A percentile compares a stretch with the other conserved stretches of the same genome.
Evolutionary conservation across 2,888 invertebrate species (phyloP).

Genomic region (Encarsia formosa): DNA sequence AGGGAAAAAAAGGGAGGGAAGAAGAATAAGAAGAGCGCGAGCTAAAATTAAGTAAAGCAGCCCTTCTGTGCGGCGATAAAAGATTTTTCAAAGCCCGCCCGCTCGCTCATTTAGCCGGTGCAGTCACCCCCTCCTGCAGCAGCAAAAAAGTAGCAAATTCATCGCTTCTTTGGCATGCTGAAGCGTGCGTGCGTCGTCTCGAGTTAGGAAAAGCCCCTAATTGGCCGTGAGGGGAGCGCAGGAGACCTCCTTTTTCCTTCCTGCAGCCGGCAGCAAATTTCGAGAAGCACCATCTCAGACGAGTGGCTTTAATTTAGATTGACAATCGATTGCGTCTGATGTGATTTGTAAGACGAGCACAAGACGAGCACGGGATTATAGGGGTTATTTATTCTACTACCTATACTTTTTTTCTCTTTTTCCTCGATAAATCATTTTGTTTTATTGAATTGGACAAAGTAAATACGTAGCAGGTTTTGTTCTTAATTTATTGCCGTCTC

Average conservation of each 20-base stretch:
- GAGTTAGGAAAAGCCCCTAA: slow-evolving; percentile 29
- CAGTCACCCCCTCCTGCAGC: too few relatives aligned
- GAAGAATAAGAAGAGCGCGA: slow-evolving; percentile 17
- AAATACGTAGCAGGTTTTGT: too few relatives aligned
- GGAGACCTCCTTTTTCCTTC: background rate
- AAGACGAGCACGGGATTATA: too few relatives aligned
- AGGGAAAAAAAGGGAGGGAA: background rate
- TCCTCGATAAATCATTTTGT: too few relatives aligned
- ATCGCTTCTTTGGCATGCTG: slow-evolving; percentile 12
- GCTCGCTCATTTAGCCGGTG: background rate
- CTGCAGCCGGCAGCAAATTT: background rate
- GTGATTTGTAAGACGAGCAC: slow-evolving; percentile 20
- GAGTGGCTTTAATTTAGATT: slow-evolving; percentile 26
- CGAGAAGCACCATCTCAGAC: slow-evolving; percentile 14
- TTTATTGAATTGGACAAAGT: too few relatives aligned
- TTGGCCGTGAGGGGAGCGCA: slow-evolving; percentile 29
- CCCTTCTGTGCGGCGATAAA: slow-evolving; percentile 13
- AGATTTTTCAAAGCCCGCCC: slow-evolving; percentile 15
- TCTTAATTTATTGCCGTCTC: too few relatives aligned
- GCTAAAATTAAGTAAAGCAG: slow-evolving; percentile 18
- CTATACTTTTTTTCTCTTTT: too few relatives aligned
- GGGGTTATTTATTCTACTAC: too few relatives aligned
- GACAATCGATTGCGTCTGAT: slow-evolving; percentile 28
- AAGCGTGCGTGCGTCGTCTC: background rate
- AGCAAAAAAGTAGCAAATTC: slow-evolving; percentile 29